phyloP scores from a whole-genome alignment of 2,888 invertebrate genomes.

The Nomada ferruginata region DNA sequence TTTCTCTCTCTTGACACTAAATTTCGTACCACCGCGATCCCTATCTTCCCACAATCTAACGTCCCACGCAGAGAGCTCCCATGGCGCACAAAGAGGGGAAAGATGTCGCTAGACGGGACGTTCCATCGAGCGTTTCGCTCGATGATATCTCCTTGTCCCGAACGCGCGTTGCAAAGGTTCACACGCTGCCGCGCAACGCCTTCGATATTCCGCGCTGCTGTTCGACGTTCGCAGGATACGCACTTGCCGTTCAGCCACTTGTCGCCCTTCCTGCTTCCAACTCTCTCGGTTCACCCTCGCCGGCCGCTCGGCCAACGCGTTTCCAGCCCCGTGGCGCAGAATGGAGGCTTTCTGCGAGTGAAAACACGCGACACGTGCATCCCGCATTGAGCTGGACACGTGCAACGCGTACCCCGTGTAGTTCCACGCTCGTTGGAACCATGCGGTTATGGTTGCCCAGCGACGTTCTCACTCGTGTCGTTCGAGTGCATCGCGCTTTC shows the following conservation, averaged over 20 bases:
- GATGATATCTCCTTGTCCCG: constrained; percentile 67
- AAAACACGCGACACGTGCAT: constrained; percentile 72
- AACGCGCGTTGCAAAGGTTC: constrained; percentile 68
- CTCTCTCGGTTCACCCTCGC: constrained; percentile 6
- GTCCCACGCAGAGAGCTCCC: constrained; percentile 62
- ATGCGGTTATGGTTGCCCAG: constrained; percentile 47
- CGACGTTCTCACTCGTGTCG: constrained; percentile 31
- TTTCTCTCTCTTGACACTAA: constrained; percentile 45
- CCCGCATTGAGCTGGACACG: constrained; percentile 70
- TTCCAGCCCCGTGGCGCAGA: not conserved
- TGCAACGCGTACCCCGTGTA: constrained; percentile 50
- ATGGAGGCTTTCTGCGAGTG: constrained; percentile 54
- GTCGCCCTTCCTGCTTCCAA: constrained; percentile 59
- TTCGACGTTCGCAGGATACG: constrained; percentile 54
- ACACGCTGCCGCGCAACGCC: constrained; percentile 58
- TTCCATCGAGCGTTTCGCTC: constrained; percentile 55
- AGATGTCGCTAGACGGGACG: constrained; percentile 54
- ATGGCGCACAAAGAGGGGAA: constrained; percentile 44
- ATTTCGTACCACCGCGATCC: constrained; percentile 57
- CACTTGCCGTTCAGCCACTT: constrained; percentile 71
- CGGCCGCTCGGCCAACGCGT: constrained; percentile 6
- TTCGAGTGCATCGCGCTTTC: constrained; percentile 38
- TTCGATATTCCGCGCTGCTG: constrained; percentile 46
- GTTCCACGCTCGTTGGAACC: constrained; percentile 43
- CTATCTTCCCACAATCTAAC: constrained; percentile 68